phyloP scores from a whole-genome alignment of 2,113 vertebrate genomes.

The Saimiri boliviensis region DNA sequence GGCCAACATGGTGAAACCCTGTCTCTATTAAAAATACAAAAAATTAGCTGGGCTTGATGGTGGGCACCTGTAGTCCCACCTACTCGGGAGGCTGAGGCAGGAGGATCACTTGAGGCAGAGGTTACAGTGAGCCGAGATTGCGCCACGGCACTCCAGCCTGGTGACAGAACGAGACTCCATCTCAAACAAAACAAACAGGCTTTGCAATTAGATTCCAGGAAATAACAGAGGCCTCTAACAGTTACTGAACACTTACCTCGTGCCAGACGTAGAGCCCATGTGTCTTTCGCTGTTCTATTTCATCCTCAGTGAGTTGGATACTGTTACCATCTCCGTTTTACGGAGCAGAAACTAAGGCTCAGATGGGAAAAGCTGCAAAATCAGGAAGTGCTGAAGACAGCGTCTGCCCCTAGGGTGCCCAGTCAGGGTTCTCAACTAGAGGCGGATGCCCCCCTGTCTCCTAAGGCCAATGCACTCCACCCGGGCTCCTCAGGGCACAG shows the following conservation, averaged over 20 bases:
- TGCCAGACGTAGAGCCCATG: accelerated
- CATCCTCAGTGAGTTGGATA: accelerated
- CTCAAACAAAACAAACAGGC: background rate
- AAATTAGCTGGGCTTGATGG: too few relatives aligned
- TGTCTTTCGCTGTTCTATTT: background rate
- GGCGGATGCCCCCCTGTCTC: background rate
- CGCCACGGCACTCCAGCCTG: too few relatives aligned
- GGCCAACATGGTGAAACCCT: too few relatives aligned
- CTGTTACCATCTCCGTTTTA: background rate
- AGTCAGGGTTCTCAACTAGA: background rate
- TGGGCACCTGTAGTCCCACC: too few relatives aligned
- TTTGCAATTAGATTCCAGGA: background rate
- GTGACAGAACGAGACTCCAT: too few relatives aligned
- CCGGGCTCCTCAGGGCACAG: background rate
- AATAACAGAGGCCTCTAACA: accelerated
- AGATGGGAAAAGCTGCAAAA: background rate
- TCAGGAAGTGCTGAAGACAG: background rate
- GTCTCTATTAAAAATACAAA: too few relatives aligned
- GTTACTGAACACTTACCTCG: accelerated
- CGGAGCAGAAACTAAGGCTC: background rate
- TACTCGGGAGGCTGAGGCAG: too few relatives aligned
- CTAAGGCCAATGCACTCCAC: background rate
- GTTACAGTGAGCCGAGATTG: too few relatives aligned
- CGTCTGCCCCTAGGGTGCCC: too few relatives aligned
- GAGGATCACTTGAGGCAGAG: too few relatives aligned